Percentiles rank a stretch among this genome's conserved stretches.
phyloP scores from a whole-genome alignment of 2,797 vertebrate species.

The Silurus lanzhouensis region DNA sequence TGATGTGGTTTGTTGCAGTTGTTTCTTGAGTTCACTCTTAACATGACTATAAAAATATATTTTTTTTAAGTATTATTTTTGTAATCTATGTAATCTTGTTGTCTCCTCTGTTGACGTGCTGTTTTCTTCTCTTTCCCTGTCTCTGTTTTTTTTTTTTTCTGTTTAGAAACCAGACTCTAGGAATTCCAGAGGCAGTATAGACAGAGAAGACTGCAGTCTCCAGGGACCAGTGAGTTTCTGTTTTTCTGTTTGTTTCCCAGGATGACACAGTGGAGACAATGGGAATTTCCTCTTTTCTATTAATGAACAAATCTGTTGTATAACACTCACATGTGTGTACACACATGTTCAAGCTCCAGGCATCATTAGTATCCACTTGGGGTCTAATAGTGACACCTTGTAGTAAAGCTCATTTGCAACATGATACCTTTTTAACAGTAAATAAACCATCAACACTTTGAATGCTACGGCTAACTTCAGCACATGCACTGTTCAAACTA shows the following conservation, averaged over 20 bases:
- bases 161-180: conserved; percentile 92
- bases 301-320: conserved; percentile 10
- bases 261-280: conserved; percentile 55
- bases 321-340: not conserved
- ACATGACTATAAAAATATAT: not conserved
- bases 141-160: not conserved
- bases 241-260: conserved; percentile 39
- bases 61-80: not conserved
- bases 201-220: conserved; percentile 86
- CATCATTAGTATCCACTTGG: not conserved
- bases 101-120: conserved; percentile 2
- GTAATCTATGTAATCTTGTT: not conserved
- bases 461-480: conserved; percentile 5
- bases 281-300: conserved; percentile 18
- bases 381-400: not conserved
- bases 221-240: conserved; percentile 85
- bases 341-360: not conserved
- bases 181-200: conserved; percentile 90
- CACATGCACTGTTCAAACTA: conserved; percentile 17
- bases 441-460: conserved; percentile 1
- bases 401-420: not conserved
- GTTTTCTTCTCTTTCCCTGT: conserved; percentile 6
- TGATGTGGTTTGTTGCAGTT: not conserved
- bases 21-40: not conserved
- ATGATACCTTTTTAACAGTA: not conserved